A percentile compares a stretch with the other conserved stretches of the same genome.
phyloP scores from a whole-genome alignment of 2,888 invertebrate species.

The Sphaerophoria taeniata region DNA sequence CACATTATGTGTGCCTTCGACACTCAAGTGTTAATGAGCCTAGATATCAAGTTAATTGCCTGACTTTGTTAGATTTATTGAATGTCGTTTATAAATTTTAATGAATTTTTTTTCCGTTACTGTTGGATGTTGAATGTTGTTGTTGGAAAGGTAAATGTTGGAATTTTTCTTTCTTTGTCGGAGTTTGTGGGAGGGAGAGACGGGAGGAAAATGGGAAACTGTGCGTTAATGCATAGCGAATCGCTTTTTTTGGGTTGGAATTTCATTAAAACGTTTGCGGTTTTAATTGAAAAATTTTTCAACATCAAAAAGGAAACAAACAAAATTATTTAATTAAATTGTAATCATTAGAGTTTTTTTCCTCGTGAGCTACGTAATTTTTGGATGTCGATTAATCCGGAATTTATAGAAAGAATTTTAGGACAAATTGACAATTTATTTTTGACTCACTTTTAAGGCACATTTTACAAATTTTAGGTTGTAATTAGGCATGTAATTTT shows the following conservation, averaged over 20 bases:
- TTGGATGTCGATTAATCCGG: constrained; percentile 15
- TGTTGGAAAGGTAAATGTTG: background rate
- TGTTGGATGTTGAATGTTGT: background rate
- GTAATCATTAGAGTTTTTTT: constrained; percentile 1
- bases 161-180: background rate
- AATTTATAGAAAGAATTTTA: no score
- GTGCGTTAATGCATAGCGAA: constrained; percentile 12
- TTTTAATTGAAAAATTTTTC: constrained; percentile 34
- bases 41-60: constrained; percentile 65
- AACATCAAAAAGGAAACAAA: background rate
- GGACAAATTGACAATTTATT: background rate
- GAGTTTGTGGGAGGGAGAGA: background rate
- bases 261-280: constrained; percentile 41
- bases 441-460: background rate
- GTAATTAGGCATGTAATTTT: no score
- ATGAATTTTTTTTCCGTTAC: constrained; percentile 49
- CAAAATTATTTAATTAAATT: constrained; percentile 6
- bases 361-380: background rate
- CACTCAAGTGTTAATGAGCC: constrained; percentile 67
- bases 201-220: background rate
- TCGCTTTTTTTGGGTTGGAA: constrained; percentile 25
- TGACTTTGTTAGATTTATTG: constrained; percentile 66
- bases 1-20: constrained; percentile 31
- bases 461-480: no score
- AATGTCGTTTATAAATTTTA: constrained; percentile 64